Evolutionary conservation across 2,888 invertebrate species (phyloP), one percentile per base, ranked within the genome.

Genomic region (Diaprepes abbreviatus): DNA sequence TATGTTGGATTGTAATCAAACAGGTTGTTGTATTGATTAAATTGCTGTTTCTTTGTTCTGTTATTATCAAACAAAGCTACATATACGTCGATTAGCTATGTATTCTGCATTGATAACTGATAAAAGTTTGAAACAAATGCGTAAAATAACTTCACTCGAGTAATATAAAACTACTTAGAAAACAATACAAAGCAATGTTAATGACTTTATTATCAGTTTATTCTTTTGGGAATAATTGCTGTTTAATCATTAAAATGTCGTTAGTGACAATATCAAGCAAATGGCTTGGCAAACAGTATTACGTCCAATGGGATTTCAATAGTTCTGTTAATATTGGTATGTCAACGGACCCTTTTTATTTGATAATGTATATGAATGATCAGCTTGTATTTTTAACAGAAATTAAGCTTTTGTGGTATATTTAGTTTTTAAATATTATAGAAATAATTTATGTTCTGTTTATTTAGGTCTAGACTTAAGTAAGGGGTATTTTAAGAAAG

Each of bases 31-130:
- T 60, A 43, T 43, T 48, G 43, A 31, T 60, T 48, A 31, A 17
- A 35, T 60, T 43, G 31, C 38, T 24, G 43, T 43, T 24, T 60
- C 45, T 60, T 60, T 60, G 60, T 60, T 60, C 43, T 48, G 28
- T 31, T 60, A 40, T 43, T 35, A 55, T 55, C 35, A 12, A 28
- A 50, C 28, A 24, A 28, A 50, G 28, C 28, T 50, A 28, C 14
- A 48, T 28, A 24, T 45, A 45, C 5, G 5, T 5, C 16, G 10
- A 21, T 21, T 43, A 43, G 19, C 19, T 19, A 10, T 17, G 17
- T 19, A n/a, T 21, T 43, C 9, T 43, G 19, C 21, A 21, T 43
- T 43, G 7, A 43, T 43, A 21, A 2, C 21, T n/a, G 19, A 21
- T 21, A 21, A 43, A 10, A 4, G 19, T 43, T 43, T 19, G 21